These are phyloP conservation scores for Hypotaenidia philippensis DNA, from an alignment of 2,797 vertebrate species.

Conservation along the genomic window DNA sequence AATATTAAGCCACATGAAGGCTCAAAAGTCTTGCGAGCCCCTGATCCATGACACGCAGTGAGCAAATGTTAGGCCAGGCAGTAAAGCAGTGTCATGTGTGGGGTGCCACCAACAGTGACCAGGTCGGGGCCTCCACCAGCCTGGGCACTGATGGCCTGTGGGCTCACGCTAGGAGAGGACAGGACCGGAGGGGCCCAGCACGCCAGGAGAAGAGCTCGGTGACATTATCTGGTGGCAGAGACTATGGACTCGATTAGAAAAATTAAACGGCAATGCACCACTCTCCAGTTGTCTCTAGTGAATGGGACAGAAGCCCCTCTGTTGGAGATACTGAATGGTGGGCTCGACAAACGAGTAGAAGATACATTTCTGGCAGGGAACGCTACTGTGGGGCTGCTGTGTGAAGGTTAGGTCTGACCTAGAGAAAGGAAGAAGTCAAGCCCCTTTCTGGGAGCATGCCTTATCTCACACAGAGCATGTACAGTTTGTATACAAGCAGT, in stretches of 20 bases:
- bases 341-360: neutral
- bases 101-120: neutral
- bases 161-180: neutral
- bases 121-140: neutral
- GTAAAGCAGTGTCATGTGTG: fast-evolving
- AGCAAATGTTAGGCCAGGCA: fast-evolving
- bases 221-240: neutral
- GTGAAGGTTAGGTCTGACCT: fast-evolving
- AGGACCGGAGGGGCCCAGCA: neutral
- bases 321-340: neutral
- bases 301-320: fast-evolving
- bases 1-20: fast-evolving
- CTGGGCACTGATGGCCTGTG: fast-evolving
- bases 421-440: neutral
- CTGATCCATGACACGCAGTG: fast-evolving
- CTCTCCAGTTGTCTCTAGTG: neutral
- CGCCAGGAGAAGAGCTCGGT: fast-evolving
- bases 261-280: neutral
- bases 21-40: neutral
- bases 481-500: fast-evolving
- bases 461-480: neutral
- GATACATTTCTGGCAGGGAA: neutral
- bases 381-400: neutral
- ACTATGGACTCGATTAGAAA: fast-evolving
- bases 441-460: neutral